Conservation (phyloP, 1,140 invertebrate species). For the Pseudomyrmex sp. region DNA sequence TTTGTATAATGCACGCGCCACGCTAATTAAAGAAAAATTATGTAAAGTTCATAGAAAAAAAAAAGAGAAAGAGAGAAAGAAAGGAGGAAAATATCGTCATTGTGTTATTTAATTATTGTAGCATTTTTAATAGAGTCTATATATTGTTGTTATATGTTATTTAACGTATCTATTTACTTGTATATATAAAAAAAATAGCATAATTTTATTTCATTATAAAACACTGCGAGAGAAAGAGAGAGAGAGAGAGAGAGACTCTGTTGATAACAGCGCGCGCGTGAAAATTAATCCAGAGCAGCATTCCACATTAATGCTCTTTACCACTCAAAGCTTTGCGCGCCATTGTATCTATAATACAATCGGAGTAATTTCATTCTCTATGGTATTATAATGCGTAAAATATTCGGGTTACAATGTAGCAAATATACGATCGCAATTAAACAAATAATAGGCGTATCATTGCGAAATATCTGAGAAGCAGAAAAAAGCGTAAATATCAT, state of each 20-base stretch:
- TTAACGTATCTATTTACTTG: not conserved
- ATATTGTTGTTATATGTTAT: not conserved
- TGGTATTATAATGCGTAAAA: constrained; percentile 10
- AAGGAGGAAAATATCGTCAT: too few relatives aligned
- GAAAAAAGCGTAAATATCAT: not conserved
- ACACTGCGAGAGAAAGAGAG: not conserved
- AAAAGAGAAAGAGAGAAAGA: too few relatives aligned
- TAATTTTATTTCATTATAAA: constrained; percentile 34
- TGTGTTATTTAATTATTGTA: not conserved
- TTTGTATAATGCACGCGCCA: too few relatives aligned
- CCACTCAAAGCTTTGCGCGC: constrained; percentile 27
- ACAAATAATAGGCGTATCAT: not conserved
- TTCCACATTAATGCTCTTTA: constrained; percentile 44
- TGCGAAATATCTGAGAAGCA: not conserved
- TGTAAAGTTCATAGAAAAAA: not conserved
- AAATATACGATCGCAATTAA: constrained; percentile 2
- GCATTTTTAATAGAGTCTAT: not conserved
- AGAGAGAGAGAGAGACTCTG: not conserved
- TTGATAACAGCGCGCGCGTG: not conserved
- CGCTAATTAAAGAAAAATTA: not conserved
- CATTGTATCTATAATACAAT: constrained; percentile 35
- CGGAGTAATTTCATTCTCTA: constrained; percentile 10
- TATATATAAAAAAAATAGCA: not conserved
- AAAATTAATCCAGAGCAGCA: constrained; percentile 38
- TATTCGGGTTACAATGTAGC: not conserved